These are phyloP conservation scores for Cassiopea xamachana DNA, from an alignment of 30 jellyfish, hydroid and myxozoan genomes.

Conservation along the genomic window DNA sequence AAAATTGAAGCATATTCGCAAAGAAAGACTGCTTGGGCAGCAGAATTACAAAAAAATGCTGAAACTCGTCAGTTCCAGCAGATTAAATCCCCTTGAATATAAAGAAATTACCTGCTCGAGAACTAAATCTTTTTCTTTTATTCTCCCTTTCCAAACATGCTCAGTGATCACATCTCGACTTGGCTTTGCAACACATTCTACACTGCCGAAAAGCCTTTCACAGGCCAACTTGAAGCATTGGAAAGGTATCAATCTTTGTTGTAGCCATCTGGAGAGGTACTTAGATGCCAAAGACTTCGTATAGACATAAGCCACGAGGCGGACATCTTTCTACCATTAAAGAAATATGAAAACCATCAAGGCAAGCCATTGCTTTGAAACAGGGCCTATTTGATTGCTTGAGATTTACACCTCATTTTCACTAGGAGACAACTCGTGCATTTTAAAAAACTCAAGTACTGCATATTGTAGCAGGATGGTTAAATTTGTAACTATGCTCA, in stretches of 20 bases:
- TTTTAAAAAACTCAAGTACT: no score
- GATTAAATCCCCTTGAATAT: no score
- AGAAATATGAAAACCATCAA: background rate
- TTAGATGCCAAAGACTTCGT: conserved; percentile 49
- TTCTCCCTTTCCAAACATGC: conserved; percentile 18
- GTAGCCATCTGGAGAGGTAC: conserved; percentile 70
- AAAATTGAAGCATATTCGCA: no score
- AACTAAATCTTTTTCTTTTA: conserved; percentile 32
- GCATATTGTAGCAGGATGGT: no score
- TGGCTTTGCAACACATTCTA: conserved; percentile 65
- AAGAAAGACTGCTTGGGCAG: no score
- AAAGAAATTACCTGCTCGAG: conserved; percentile 41
- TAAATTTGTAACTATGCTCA: no score
- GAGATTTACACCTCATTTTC: no score
- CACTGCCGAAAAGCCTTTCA: conserved; percentile 55
- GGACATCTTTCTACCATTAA: conserved; percentile 48
- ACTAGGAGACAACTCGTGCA: no score
- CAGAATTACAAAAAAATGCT: no score
- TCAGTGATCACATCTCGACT: conserved; percentile 44
- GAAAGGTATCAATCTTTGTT: conserved; percentile 47
- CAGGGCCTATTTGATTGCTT: no score
- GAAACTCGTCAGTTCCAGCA: no score
- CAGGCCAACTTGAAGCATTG: conserved; percentile 70
- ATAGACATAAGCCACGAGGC: conserved; percentile 53
- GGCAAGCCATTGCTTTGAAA: background rate